These are phyloP conservation scores for Xenopus borealis DNA, from an alignment of 2,113 vertebrate species.

Conservation along the genomic window DNA sequence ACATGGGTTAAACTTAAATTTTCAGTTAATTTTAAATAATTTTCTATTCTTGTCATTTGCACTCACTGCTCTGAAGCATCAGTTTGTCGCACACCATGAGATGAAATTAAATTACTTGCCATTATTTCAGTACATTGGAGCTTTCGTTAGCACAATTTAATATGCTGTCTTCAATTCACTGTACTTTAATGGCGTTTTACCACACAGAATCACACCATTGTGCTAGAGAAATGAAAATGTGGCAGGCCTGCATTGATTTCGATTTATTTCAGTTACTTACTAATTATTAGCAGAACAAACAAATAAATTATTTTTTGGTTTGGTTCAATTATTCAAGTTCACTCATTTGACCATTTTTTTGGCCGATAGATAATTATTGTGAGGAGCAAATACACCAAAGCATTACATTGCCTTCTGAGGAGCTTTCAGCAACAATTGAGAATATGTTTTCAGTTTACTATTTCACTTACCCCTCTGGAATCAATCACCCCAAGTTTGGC, in stretches of 20 bases:
- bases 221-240: neutral
- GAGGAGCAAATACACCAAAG: neutral
- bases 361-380: neutral
- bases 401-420: neutral
- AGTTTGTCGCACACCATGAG: conserved; percentile 7
- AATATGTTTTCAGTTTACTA: neutral
- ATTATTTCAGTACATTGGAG: conserved; percentile 15
- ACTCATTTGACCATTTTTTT: neutral
- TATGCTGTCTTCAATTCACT: neutral
- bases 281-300: neutral
- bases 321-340: neutral
- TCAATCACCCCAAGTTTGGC: conserved; percentile 88
- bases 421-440: neutral
- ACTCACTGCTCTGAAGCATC: neutral
- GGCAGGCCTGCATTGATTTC: conserved; percentile 1
- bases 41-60: conserved; percentile 10
- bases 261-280: neutral
- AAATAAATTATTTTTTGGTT: neutral
- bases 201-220: neutral
- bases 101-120: conserved; percentile 25
- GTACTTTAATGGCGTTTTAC: neutral
- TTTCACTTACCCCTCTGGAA: conserved; percentile 87
- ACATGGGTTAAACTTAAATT: neutral
- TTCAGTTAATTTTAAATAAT: neutral
- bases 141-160: neutral